A percentile compares a stretch with the other conserved stretches of the same genome.
Evolutionary conservation across 2,113 vertebrate genomes (phyloP).

Genomic region (Archocentrus centrarchus): DNA sequence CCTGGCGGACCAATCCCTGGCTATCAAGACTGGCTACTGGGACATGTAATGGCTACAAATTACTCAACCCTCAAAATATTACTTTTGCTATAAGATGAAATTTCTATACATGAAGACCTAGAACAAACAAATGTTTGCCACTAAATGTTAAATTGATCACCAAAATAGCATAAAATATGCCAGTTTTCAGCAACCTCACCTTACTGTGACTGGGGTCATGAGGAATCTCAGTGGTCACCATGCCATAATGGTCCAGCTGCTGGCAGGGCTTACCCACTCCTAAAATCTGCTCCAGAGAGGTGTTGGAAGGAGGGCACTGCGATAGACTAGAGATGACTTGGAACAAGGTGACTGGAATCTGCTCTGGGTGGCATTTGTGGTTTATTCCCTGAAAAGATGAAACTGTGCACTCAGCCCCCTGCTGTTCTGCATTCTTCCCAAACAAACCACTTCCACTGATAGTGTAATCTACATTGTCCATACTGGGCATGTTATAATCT

Average conservation of each 20-base stretch:
- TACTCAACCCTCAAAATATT: too few relatives aligned
- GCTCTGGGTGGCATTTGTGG: conserved; percentile 64
- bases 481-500: conserved; percentile 51
- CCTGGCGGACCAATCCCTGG: too few relatives aligned
- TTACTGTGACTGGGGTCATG: conserved; percentile 60
- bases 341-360: conserved; percentile 52
- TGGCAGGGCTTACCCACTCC: conserved; percentile 60
- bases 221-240: conserved; percentile 56
- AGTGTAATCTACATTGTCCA: conserved; percentile 40
- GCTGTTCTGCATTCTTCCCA: conserved; percentile 22
- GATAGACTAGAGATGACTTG: conserved; percentile 73
- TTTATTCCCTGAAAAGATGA: conserved; percentile 57
- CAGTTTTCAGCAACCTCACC: conserved; percentile 56
- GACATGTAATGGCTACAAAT: too few relatives aligned
- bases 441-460: conserved; percentile 37
- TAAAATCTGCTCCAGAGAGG: conserved; percentile 73
- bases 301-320: conserved; percentile 64
- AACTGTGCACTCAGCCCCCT: conserved; percentile 6
- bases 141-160: too few relatives aligned
- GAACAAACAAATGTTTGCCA: too few relatives aligned
- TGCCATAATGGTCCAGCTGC: conserved; percentile 63
- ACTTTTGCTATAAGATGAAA: not conserved
- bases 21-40: too few relatives aligned
- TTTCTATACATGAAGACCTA: not conserved
- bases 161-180: not conserved